These are phyloP conservation scores for Sarcophaga variegata DNA, from an alignment of 2,888 invertebrate genomes.

Conservation along the genomic window DNA sequence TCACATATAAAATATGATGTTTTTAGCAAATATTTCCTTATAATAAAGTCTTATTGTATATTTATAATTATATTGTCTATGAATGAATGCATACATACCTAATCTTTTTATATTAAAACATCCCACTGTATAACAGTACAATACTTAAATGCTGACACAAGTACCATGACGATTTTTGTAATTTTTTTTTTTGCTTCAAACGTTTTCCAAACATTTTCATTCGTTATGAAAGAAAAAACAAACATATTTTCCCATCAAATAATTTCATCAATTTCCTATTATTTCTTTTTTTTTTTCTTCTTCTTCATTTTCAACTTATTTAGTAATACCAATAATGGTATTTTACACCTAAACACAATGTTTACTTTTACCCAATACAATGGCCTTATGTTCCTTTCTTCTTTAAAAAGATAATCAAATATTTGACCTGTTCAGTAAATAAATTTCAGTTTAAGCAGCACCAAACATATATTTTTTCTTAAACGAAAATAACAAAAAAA, in stretches of 20 bases:
- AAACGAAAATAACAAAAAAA: conserved; percentile 67
- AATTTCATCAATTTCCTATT: conserved; percentile 58
- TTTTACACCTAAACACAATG: conserved; percentile 56
- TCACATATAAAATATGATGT: too few species aligned
- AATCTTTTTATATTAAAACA: neutral
- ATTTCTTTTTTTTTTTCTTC: too few species aligned
- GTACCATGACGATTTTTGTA: neutral
- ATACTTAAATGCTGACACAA: conserved; percentile 20
- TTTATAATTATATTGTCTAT: too few species aligned
- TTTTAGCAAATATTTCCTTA: too few species aligned
- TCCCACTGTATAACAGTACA: conserved; percentile 32
- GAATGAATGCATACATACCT: too few species aligned
- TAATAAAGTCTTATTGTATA: too few species aligned
- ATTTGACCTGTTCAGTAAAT: conserved; percentile 79
- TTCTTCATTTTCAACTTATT: conserved; percentile 19
- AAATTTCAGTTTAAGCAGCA: conserved; percentile 73
- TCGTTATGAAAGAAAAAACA: neutral
- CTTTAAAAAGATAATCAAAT: conserved; percentile 76
- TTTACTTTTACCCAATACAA: conserved; percentile 46
- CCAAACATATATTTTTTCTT: conserved; percentile 55
- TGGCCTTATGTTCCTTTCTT: conserved; percentile 2
- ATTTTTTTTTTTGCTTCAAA: neutral
- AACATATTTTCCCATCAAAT: conserved; percentile 59
- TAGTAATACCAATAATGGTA: conserved; percentile 44
- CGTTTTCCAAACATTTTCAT: neutral